Evolutionary conservation across 1,140 invertebrate species (phyloP), one percentile per base, ranked within the genome.

Genomic region (Zaprionus taronus): DNA sequence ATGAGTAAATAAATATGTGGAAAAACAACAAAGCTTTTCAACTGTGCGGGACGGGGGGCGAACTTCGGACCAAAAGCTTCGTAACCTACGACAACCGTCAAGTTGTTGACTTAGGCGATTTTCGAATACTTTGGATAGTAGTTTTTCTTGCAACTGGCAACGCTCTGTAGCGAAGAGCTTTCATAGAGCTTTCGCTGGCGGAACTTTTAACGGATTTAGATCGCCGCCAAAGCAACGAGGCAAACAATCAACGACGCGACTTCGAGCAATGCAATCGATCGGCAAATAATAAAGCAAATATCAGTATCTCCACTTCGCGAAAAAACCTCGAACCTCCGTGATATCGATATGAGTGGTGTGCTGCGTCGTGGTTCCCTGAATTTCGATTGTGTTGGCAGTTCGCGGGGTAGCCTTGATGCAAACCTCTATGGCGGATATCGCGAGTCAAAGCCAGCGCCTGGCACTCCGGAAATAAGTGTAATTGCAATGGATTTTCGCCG

Each of bases 401-500:
- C 77, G 44, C 72, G 91, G 55, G 91, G 91, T 38, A 92, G 81
- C 79, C 79, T 89, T 69, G 91, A 92, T 68, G 76, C 86, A 14
- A 92, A 92, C 91, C 83, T 92, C 44, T 85, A 92, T 69, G 91
- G 91, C 60, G 86, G 91, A 17, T 92, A 92, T 76, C 91, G 91
- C 47, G 91, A 92, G 17, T 55, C 80, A 57, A 92, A 83, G 75
- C 84, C 87, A n/a, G 68, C 56, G 12, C 82, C 86, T 38, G 80
- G 77, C 56, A 92, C 91, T 51, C 91, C 91, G 77, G 91, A 92
- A 91, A 91, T 92, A 62, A 92, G 89, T 84, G 91, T 92, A 12
- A 91, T 92, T 64, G 79, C 84, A 28, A 86, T 92, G 68, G 91
- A 92, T 58, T 92, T 92, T 70, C 91, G 91, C 55, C 91, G 91